These are phyloP conservation scores for Theonella swinhoei DNA, from an alignment of 37 sponge, comb jelly and placozoan species.

Conservation along the genomic window DNA sequence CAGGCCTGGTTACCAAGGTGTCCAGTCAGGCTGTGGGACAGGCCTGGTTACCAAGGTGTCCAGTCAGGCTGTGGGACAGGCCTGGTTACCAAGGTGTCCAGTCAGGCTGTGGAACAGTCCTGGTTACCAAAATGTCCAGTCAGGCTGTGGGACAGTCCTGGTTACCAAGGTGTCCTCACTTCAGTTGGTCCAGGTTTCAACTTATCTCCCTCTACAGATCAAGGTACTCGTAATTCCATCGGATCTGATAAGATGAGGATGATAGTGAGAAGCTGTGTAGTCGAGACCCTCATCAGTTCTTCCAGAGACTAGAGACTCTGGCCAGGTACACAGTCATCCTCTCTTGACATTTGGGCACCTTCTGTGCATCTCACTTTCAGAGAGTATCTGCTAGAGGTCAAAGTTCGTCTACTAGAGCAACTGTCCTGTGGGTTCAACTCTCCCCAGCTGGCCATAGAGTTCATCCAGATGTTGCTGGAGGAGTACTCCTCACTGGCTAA, in stretches of 20 bases:
- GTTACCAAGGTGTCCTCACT: too few relatives aligned
- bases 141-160: too few relatives aligned
- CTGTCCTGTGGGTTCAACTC: slow-evolving; percentile 85
- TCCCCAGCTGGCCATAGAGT: slow-evolving; percentile 80
- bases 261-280: slow-evolving; percentile 67
- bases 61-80: too few relatives aligned
- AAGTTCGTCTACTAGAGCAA: slow-evolving; percentile 84
- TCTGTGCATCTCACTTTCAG: neutral
- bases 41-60: too few relatives aligned
- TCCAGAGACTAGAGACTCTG: slow-evolving; percentile 84
- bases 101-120: too few relatives aligned
- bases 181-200: too few relatives aligned
- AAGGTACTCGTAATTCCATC: slow-evolving; percentile 22
- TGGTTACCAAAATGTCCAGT: too few relatives aligned
- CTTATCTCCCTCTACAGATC: slow-evolving; percentile 30
- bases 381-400: slow-evolving; percentile 85
- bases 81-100: too few relatives aligned
- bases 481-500: slow-evolving; percentile 68
- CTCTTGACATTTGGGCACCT: too few relatives aligned
- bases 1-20: too few relatives aligned
- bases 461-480: slow-evolving; percentile 81
- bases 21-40: too few relatives aligned
- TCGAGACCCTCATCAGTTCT: slow-evolving; percentile 84
- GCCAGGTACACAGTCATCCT: slow-evolving; percentile 49
- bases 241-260: slow-evolving; percentile 65